Base-by-base conservation (phyloP, 2,797 vertebrate genomes). In the Darevskia mixta region DNA sequence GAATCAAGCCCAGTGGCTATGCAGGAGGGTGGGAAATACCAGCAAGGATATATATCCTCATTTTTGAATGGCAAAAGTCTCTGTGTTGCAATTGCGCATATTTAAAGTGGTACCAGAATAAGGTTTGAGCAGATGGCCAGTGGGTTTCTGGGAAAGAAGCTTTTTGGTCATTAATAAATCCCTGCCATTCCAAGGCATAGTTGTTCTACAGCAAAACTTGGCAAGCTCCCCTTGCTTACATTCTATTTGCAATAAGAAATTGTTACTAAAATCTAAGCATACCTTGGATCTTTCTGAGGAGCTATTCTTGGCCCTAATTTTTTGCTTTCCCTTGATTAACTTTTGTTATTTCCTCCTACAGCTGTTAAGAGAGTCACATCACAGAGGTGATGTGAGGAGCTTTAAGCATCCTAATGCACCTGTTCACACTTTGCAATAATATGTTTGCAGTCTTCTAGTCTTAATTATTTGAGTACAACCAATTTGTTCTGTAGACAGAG, bases 291-390 rank as follows among this genome's bases (percentile, higher is more conserved):
- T 1, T 10, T 83, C 61, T 55, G n/a, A 83, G 49, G 81, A 69
- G 2, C 20, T 5, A 85, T 32, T 83, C 81, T 29, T 82, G 61
- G 29, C 78, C 55, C 64, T 17, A 58, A 77, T 27, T 79, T 85
- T 61, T 0, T 0, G 0, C 41, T 82, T 58, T 73, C 79, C 0
- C 90, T 87, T 6, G 20, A 20, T 38, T 41, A 73, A 58, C 38
- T 66, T 85, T 87, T 43, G 2, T 17, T 72, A 64, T 83, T 79
- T 91, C 80, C 27, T 78, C 75, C 91, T 79, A 1, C 67, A n/a
- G 90, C 89, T 25, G 61, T 27, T 35, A 77, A n/a, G 32, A 86
- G 0, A 85, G 0, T 32, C 79, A 64, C 7, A 67, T 82, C 38
- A 49, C 23, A 8, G 8, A 79, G 41, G 3, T 8, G n/a, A n/a